A percentile compares a stretch with the other conserved stretches of the same genome.
Conservation (phyloP, 1,140 invertebrate genomes). For the Dolichoris vasculosae region DNA sequence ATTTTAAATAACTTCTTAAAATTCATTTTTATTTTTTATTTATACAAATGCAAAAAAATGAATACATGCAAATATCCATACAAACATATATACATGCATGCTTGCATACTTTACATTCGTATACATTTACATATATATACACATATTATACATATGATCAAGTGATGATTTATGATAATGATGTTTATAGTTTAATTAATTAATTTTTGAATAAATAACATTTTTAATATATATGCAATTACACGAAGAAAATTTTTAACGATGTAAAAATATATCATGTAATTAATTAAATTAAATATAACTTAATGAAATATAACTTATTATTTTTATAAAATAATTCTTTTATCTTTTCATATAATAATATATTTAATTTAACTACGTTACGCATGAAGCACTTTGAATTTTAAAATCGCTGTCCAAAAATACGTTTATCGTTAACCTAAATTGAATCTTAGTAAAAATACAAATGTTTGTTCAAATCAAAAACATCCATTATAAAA, state of each 20-base stretch:
- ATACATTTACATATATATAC: too few species aligned
- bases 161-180: not conserved
- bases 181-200: not conserved
- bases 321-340: too few species aligned
- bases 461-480: slow-evolving; percentile 22
- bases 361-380: not conserved
- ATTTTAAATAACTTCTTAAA: slow-evolving; percentile 37
- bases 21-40: slow-evolving; percentile 37
- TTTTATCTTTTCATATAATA: too few species aligned
- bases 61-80: slow-evolving; percentile 17
- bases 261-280: too few species aligned
- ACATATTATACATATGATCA: too few species aligned
- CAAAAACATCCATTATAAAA: slow-evolving; percentile 36
- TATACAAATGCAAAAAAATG: slow-evolving; percentile 22
- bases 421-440: slow-evolving; percentile 46
- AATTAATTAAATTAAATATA: not conserved
- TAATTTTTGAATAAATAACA: too few species aligned
- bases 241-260: too few species aligned
- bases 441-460: slow-evolving; percentile 18
- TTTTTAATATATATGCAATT: too few species aligned
- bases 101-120: too few species aligned
- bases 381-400: not conserved
- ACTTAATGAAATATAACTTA: not conserved
- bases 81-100: not conserved
- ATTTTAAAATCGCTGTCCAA: slow-evolving; percentile 1